Percentiles rank a stretch among this genome's conserved stretches.
Evolutionary conservation across 2,888 invertebrate genomes (phyloP).

Genomic region (Drosophila niveifrons): DNA sequence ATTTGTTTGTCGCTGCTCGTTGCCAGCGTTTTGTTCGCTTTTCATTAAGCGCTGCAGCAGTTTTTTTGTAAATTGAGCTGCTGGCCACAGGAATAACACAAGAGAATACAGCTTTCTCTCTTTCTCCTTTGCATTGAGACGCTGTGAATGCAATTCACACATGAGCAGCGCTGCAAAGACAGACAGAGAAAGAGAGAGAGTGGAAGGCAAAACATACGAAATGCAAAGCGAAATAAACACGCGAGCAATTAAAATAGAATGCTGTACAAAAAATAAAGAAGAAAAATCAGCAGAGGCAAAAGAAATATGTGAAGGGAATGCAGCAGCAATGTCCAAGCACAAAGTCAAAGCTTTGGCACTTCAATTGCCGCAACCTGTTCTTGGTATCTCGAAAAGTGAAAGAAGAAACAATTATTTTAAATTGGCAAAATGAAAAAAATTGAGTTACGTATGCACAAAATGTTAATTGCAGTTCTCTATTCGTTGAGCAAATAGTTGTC

Average conservation of each 20-base stretch:
- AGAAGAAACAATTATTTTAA: conserved; percentile 9
- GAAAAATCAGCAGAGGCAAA: neutral
- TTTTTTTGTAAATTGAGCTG: conserved; percentile 60
- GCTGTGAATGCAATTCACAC: conserved; percentile 52
- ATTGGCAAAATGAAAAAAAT: neutral
- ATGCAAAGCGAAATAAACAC: conserved; percentile 56
- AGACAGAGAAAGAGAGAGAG: neutral
- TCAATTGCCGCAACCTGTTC: conserved; percentile 27
- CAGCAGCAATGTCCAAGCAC: conserved; percentile 37
- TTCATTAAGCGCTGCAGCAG: conserved; percentile 64
- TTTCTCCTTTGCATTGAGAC: conserved; percentile 10
- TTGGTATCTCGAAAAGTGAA: conserved; percentile 15
- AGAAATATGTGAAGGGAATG: neutral
- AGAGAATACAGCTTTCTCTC: conserved; percentile 25
- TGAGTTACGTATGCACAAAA: neutral
- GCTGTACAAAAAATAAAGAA: conserved; percentile 17
- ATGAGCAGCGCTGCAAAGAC: conserved; percentile 24
- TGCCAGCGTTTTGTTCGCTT: conserved; percentile 34
- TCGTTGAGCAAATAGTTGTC: neutral
- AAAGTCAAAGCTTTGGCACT: conserved; percentile 52
- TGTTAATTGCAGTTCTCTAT: conserved; percentile 18
- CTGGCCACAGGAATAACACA: conserved; percentile 51
- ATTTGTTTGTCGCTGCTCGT: conserved; percentile 54
- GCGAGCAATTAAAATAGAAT: conserved; percentile 63
- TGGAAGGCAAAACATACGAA: conserved; percentile 32